These are phyloP conservation scores for Mungos mungo DNA, from an alignment of 2,113 vertebrate species.

Conservation along the genomic window DNA sequence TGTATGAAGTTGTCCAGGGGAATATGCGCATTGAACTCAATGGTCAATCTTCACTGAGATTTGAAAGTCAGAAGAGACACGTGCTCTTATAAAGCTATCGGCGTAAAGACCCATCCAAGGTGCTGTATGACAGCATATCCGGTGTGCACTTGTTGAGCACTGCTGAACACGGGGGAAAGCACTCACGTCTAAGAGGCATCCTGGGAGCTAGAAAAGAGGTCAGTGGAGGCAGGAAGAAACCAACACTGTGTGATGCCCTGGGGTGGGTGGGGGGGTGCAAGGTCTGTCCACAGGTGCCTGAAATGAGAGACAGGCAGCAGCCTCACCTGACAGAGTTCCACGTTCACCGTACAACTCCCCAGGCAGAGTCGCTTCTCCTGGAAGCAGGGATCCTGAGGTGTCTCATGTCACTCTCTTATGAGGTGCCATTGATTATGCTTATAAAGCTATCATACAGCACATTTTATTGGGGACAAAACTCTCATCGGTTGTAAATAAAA, in stretches of 20 bases:
- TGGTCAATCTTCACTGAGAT: too few relatives aligned
- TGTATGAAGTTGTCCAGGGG: neutral
- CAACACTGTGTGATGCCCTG: accelerated
- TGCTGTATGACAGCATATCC: too few relatives aligned
- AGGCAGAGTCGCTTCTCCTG: neutral
- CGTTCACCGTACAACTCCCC: accelerated
- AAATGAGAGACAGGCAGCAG: neutral
- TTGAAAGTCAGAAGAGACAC: too few relatives aligned
- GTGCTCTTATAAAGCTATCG: too few relatives aligned
- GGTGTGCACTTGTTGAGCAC: neutral
- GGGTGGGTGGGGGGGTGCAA: too few relatives aligned
- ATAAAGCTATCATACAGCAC: neutral
- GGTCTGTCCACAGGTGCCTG: neutral
- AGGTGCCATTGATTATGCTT: neutral
- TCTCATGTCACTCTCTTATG: neutral
- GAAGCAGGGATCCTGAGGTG: accelerated
- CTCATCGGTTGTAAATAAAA: neutral
- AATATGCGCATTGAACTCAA: neutral
- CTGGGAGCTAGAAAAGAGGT: neutral
- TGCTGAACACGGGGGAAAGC: neutral
- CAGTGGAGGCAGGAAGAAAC: neutral
- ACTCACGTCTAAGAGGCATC: accelerated
- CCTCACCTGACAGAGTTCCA: neutral
- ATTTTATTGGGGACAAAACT: neutral
- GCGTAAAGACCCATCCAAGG: too few relatives aligned